A percentile compares a stretch with the other conserved stretches of the same genome.
phyloP scores from a whole-genome alignment of 2,113 vertebrate species.

The Rhinolophus sinicus region DNA sequence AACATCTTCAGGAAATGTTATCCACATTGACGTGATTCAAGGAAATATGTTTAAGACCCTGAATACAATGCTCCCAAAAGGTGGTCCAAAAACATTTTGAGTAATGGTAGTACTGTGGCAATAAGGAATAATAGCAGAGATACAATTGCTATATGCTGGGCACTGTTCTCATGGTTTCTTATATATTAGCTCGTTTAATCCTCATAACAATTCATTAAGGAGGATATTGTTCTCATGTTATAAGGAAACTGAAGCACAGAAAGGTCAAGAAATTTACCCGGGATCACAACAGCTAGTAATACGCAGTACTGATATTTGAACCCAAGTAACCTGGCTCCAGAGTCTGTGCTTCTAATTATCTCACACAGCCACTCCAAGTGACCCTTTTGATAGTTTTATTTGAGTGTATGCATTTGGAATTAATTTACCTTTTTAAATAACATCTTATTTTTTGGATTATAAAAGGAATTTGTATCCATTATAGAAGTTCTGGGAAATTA shows the following conservation, averaged over 20 bases:
- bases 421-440: not conserved
- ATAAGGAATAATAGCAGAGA: not conserved
- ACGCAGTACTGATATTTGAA: not conserved
- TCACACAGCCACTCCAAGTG: not conserved
- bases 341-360: not conserved
- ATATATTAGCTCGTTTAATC: not conserved
- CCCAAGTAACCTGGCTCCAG: not conserved
- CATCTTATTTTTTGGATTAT: not conserved
- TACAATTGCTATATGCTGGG: not conserved
- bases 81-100: not conserved
- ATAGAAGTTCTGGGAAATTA: not conserved
- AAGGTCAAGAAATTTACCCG: not conserved
- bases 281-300: not conserved
- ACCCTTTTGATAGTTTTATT: not conserved
- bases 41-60: not conserved
- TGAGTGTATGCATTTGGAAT: not conserved
- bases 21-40: not conserved
- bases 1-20: not conserved
- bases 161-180: not conserved
- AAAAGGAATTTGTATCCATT: not conserved
- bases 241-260: not conserved
- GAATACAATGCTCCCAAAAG: not conserved
- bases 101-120: too few relatives aligned
- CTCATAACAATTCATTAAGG: not conserved
- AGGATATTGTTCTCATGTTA: not conserved